phyloP scores from a whole-genome alignment of 2,888 invertebrate genomes.

The Brachyopa scutellaris region DNA sequence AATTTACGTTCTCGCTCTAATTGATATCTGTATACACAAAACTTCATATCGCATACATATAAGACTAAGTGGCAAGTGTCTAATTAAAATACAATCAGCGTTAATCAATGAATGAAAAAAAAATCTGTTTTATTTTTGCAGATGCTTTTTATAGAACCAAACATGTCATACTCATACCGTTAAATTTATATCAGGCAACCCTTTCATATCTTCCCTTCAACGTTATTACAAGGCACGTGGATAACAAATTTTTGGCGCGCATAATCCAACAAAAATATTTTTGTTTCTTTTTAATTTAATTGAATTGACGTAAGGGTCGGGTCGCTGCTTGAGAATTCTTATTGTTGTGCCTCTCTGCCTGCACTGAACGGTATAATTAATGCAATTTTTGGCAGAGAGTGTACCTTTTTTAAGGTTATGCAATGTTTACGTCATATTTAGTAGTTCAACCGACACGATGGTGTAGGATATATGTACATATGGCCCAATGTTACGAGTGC shows the following conservation, averaged over 20 bases:
- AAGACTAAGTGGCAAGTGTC: not conserved
- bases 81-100: constrained; percentile 46
- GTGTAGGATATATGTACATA: constrained; percentile 28
- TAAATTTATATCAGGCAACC: constrained; percentile 22
- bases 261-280: constrained; percentile 5
- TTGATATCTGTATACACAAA: constrained; percentile 9
- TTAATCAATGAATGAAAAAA: constrained; percentile 52
- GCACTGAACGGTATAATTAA: constrained; percentile 5
- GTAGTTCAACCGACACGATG: constrained; percentile 16
- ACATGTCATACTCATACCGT: not conserved
- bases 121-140: not conserved
- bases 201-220: not conserved
- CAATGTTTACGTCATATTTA: constrained; percentile 53
- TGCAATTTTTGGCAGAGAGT: constrained; percentile 61
- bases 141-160: constrained; percentile 1
- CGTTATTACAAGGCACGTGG: constrained; percentile 4
- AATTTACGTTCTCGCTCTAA: not conserved
- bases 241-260: constrained; percentile 37
- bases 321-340: not conserved
- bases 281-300: constrained; percentile 8
- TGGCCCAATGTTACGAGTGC: constrained; percentile 43
- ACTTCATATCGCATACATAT: not conserved
- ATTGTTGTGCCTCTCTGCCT: not conserved
- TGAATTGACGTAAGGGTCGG: constrained; percentile 53
- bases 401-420: constrained; percentile 51